Evolutionary conservation across 2,888 invertebrate genomes (phyloP).

Genomic region (Temnothorax ravouxi): DNA sequence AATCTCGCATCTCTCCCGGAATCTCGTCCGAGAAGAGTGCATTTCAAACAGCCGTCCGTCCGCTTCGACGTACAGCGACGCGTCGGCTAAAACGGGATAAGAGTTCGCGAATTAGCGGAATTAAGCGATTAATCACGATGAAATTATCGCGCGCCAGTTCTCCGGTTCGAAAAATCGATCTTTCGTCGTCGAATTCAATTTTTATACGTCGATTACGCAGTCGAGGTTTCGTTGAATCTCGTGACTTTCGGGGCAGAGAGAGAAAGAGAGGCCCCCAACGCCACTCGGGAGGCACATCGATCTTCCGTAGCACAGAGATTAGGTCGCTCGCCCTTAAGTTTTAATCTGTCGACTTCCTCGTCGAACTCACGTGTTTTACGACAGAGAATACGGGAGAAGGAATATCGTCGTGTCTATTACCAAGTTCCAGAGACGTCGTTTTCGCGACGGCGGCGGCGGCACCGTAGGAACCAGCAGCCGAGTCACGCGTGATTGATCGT

Average conservation of each 20-base stretch:
- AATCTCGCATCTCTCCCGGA: constrained; percentile 11
- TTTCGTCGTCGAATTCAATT: constrained; percentile 23
- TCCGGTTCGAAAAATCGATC: background rate
- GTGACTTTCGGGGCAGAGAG: constrained; percentile 6
- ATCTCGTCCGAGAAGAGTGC: constrained; percentile 19
- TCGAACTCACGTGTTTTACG: constrained; percentile 49
- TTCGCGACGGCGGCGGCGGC: constrained; percentile 31
- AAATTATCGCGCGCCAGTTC: background rate
- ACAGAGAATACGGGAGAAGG: constrained; percentile 50
- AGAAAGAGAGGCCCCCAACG: background rate
- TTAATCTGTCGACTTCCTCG: constrained; percentile 62
- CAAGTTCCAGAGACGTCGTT: constrained; percentile 52
- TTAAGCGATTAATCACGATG: background rate
- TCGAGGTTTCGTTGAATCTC: constrained; percentile 26
- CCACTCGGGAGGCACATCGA: constrained; percentile 54
- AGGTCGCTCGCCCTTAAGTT: constrained; percentile 47
- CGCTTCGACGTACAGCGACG: background rate
- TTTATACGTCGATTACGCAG: constrained; percentile 37
- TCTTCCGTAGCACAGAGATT: constrained; percentile 48
- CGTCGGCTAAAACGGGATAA: background rate
- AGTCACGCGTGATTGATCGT: constrained; percentile 70
- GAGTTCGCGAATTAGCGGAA: background rate
- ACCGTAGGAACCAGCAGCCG: constrained; percentile 57
- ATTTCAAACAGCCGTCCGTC: constrained; percentile 1
- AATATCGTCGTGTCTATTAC: constrained; percentile 60